Conservation (phyloP, 1,140 invertebrate species). For the Euborellia annulipes region DNA sequence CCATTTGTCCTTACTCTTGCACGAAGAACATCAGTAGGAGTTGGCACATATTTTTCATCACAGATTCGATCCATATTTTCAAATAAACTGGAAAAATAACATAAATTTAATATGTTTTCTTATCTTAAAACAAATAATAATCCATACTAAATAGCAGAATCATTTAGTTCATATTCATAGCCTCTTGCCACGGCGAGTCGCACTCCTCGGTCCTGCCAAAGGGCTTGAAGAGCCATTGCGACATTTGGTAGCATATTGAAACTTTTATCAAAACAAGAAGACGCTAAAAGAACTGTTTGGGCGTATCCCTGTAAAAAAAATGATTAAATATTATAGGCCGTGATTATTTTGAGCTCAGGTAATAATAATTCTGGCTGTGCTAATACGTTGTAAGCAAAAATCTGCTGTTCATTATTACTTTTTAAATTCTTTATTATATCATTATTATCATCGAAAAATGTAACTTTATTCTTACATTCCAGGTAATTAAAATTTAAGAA, state of each 20-base stretch:
- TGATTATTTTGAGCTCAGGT: no score
- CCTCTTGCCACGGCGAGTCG: slow-evolving; percentile 42
- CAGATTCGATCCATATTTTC: slow-evolving; percentile 50
- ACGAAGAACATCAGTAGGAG: slow-evolving; percentile 51
- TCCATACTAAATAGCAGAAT: slow-evolving; percentile 53
- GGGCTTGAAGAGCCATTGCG: slow-evolving; percentile 30
- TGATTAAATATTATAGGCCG: no score
- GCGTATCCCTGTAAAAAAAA: slow-evolving; percentile 27
- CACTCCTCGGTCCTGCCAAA: slow-evolving; percentile 43
- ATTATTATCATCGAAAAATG: no score
- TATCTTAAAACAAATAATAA: slow-evolving; percentile 9
- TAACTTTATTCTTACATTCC: no score
- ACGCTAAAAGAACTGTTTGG: slow-evolving; percentile 28
- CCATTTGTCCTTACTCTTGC: slow-evolving; percentile 58
- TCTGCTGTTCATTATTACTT: no score
- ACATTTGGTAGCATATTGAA: slow-evolving; percentile 31
- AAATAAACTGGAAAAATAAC: slow-evolving; percentile 35
- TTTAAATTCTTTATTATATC: no score
- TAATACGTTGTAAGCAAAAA: no score
- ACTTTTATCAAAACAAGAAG: slow-evolving; percentile 34
- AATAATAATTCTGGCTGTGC: no score
- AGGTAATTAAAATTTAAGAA: no score
- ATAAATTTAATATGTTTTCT: not conserved
- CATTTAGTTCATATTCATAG: slow-evolving; percentile 59
- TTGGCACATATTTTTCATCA: slow-evolving; percentile 48